Evolutionary conservation across 37 sponge, comb jelly and placozoan genomes (phyloP).

Genomic region (Bolinopsis microptera): DNA sequence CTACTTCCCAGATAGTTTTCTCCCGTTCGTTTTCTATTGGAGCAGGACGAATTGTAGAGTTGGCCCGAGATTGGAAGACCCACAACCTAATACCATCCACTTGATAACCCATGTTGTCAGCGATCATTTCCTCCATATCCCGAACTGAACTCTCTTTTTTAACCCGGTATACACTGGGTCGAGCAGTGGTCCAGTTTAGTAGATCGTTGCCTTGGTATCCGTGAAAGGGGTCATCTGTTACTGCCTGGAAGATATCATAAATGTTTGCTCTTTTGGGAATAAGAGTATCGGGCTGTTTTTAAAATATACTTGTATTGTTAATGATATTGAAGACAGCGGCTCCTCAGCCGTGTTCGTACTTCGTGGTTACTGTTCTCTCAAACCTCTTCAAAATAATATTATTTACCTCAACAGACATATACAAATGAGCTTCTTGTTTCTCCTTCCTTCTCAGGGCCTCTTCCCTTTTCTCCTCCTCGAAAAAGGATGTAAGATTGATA

Average conservation of each 20-base stretch:
- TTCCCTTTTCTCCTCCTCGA: slow-evolving; percentile 88
- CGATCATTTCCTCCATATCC: slow-evolving; percentile 33
- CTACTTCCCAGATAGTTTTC: slow-evolving; percentile 61
- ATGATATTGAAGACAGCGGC: too few species aligned
- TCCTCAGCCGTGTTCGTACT: too few species aligned
- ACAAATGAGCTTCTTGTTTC: slow-evolving; percentile 90
- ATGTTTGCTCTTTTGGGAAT: too few species aligned
- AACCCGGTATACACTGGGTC: slow-evolving; percentile 48
- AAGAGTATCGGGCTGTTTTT: neutral
- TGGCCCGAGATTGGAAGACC: slow-evolving; percentile 85
- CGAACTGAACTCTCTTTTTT: slow-evolving; percentile 49
- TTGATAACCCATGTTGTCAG: slow-evolving; percentile 72
- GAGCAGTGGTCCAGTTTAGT: slow-evolving; percentile 32
- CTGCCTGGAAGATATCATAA: slow-evolving; percentile 37
- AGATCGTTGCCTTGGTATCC: slow-evolving; percentile 70
- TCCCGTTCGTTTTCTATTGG: slow-evolving; percentile 67
- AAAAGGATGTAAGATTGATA: slow-evolving; percentile 71
- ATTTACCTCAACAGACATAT: slow-evolving; percentile 86
- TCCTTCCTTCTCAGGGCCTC: slow-evolving; percentile 82
- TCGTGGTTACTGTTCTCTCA: too few species aligned
- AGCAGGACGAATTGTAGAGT: slow-evolving; percentile 78
- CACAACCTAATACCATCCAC: slow-evolving; percentile 72
- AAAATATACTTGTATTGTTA: neutral
- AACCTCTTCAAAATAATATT: too few species aligned
- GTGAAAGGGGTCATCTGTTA: slow-evolving; percentile 66